Evolutionary conservation across 64 coral and sea anemone species (phyloP).

Genomic region (Pocillopora damicornis): DNA sequence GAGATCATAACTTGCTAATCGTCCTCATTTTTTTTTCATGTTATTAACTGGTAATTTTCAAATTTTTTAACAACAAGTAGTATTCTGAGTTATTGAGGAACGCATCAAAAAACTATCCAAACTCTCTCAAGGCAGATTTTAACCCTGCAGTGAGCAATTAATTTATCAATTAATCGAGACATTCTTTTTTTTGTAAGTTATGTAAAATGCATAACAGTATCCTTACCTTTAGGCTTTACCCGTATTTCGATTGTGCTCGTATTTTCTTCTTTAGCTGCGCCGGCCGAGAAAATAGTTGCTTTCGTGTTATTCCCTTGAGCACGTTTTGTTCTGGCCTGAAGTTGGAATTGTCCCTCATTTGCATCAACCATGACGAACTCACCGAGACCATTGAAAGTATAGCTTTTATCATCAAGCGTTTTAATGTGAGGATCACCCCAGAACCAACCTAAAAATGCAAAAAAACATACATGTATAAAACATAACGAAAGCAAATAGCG

Average conservation of each 20-base stretch:
- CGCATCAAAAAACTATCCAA: too few relatives aligned
- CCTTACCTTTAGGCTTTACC: conserved; percentile 14
- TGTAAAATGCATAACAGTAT: background rate
- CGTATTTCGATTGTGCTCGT: conserved; percentile 29
- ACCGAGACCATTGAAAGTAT: conserved; percentile 53
- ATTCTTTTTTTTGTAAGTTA: background rate
- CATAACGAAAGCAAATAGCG: too few relatives aligned
- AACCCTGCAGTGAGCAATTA: background rate
- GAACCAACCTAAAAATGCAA: conserved; percentile 5
- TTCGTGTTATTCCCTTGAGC: conserved; percentile 36
- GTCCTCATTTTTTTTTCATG: too few relatives aligned
- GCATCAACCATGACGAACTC: conserved; percentile 54
- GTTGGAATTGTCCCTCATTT: conserved; percentile 29
- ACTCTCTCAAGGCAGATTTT: too few relatives aligned
- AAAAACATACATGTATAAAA: background rate
- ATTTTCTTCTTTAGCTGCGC: conserved; percentile 31
- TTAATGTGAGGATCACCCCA: conserved; percentile 49
- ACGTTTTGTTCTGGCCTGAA: conserved; percentile 36
- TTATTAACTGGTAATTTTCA: too few relatives aligned
- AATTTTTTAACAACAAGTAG: too few relatives aligned
- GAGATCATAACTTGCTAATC: too few relatives aligned
- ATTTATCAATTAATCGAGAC: background rate
- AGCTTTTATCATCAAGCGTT: conserved; percentile 31
- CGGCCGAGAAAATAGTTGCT: conserved; percentile 38
- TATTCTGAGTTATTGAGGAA: too few relatives aligned